Base-by-base conservation (phyloP, 2,797 vertebrate species). In the Agapornis canus region DNA sequence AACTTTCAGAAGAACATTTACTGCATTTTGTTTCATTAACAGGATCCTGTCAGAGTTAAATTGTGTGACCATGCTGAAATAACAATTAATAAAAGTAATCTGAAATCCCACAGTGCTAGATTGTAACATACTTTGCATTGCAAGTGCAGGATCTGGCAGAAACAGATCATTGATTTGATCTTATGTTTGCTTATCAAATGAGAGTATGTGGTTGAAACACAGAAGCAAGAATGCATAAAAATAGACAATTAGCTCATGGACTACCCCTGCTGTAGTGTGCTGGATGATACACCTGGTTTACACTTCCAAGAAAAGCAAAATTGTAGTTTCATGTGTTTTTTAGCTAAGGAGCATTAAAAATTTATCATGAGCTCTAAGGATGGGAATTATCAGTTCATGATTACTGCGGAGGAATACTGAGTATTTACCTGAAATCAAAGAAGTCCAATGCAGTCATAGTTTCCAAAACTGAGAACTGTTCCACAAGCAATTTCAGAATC, bases 361-460 rank as follows among this genome's bases (percentile, higher is more conserved):
- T 48, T 29, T 65, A 51, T 48, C 5, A 0, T 37, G 42, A 18
- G 3, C 61, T 66, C 66, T 59, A 69, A 77, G 27, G 20, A 35
- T 23, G 3, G 14, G 27, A 60, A 40, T 59, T 57, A 51, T 17
- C 26, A 72, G 27, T 19, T 69, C 2, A 0, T 22, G 13, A 11
- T 77, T 57, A 14, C 51, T 52, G 6, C 29, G n/a, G 35, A 91
- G 27, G 32, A 79, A 65, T 26, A 43, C 4, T 22, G 60, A 73
- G 6, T 25, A n/a, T 82, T 76, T 91, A 99, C 99, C 99, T 99
- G 94, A 99, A 99, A 93, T 99, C 99, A 89, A 98, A 99, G 94
- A 99, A 99, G 96, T 99, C 99, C 97, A 99, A 90, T 9, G 99
- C 98, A 11, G 99, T 99, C 99, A 99, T 99, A 16, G 99, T 99